Conservation (phyloP, 2,113 vertebrate genomes). For the Otis tarda region DNA sequence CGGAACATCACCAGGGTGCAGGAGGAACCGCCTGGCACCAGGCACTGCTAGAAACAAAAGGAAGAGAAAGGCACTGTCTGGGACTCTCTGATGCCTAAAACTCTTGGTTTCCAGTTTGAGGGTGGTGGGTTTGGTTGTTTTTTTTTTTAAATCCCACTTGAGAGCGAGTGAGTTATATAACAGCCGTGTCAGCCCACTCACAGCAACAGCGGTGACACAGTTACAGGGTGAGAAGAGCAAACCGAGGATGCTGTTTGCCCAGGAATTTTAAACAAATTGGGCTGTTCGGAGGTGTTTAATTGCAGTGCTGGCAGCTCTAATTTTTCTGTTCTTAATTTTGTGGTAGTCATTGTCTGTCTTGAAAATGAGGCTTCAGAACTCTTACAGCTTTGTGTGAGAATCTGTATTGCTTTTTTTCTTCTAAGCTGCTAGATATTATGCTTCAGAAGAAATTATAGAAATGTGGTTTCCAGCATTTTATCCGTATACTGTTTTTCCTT, state of each 20-base stretch:
- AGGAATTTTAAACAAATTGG: not conserved
- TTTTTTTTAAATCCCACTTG: not conserved
- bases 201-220: not conserved
- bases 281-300: not conserved
- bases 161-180: not conserved
- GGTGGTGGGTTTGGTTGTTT: not conserved
- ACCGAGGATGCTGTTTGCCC: not conserved
- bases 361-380: not conserved
- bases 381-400: not conserved
- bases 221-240: not conserved
- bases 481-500: not conserved
- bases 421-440: not conserved
- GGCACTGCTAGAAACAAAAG: not conserved
- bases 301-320: not conserved
- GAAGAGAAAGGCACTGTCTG: not conserved
- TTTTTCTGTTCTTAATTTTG: constrained; percentile 6
- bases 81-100: not conserved
- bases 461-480: not conserved
- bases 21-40: not conserved
- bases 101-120: not conserved
- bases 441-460: not conserved
- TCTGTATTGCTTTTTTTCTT: not conserved
- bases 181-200: not conserved
- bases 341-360: not conserved
- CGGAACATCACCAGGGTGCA: not conserved